A percentile compares a stretch with the other conserved stretches of the same genome.
phyloP scores from a whole-genome alignment of 2,113 vertebrate genomes.

The Syngnathoides biaculeatus region DNA sequence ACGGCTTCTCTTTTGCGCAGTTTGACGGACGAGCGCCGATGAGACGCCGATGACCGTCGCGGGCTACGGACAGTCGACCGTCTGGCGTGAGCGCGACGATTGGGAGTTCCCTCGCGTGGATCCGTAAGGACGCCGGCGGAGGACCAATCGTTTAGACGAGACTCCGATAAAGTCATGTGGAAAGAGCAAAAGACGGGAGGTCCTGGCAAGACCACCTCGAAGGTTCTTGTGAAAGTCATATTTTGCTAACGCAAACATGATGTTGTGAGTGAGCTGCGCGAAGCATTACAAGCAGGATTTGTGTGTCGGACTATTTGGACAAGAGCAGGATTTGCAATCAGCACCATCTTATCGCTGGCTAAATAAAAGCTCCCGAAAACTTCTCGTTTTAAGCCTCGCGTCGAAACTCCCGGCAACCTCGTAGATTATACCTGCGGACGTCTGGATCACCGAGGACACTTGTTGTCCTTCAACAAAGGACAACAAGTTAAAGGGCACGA shows the following conservation, averaged over 20 bases:
- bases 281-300: background rate
- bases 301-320: slow-evolving; percentile 22
- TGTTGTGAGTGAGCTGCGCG: background rate
- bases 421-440: slow-evolving; percentile 11
- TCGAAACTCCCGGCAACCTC: background rate
- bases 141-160: slow-evolving; percentile 2
- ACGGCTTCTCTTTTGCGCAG: slow-evolving; percentile 21
- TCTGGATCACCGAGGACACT: slow-evolving; percentile 11
- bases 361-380: slow-evolving; percentile 29
- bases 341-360: slow-evolving; percentile 17
- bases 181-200: background rate
- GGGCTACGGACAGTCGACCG: slow-evolving; percentile 10
- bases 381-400: slow-evolving; percentile 10
- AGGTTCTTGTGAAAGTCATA: background rate
- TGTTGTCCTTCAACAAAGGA: background rate
- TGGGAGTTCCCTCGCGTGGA: slow-evolving; percentile 31
- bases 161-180: slow-evolving; percentile 2
- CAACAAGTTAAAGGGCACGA: slow-evolving; percentile 1
- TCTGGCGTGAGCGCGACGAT: slow-evolving; percentile 18
- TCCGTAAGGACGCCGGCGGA: slow-evolving; percentile 12
- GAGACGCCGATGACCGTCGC: background rate
- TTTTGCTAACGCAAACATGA: slow-evolving; percentile 2
- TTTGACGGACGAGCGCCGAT: slow-evolving; percentile 26
- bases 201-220: background rate
- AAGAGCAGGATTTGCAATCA: slow-evolving; percentile 19